These are phyloP conservation scores for Theretra japonica DNA, from an alignment of 2,888 invertebrate species.

Conservation along the genomic window DNA sequence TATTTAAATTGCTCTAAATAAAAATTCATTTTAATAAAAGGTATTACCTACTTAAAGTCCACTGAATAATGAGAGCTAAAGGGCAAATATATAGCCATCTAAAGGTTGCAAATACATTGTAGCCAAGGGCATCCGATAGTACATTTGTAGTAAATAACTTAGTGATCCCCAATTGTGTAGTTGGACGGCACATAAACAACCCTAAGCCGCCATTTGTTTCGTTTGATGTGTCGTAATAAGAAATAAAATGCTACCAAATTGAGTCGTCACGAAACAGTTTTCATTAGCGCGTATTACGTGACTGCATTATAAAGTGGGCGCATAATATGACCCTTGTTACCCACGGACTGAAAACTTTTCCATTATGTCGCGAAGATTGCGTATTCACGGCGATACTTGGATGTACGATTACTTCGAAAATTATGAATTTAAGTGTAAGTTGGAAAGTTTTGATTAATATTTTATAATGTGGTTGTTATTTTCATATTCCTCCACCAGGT, in stretches of 20 bases:
- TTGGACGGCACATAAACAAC: slow-evolving; percentile 21
- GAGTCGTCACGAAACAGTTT: slow-evolving; percentile 78
- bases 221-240: slow-evolving; percentile 52
- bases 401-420: slow-evolving; percentile 19
- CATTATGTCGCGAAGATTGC: slow-evolving; percentile 56
- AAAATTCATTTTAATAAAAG: too few relatives aligned
- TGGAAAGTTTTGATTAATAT: slow-evolving; percentile 4
- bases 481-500: not conserved
- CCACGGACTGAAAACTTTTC: slow-evolving; percentile 57
- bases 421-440: slow-evolving; percentile 17
- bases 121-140: not conserved
- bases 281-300: slow-evolving; percentile 78
- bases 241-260: slow-evolving; percentile 69
- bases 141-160: slow-evolving; percentile 10
- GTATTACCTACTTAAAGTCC: not conserved
- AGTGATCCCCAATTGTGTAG: slow-evolving; percentile 18
- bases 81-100: not conserved
- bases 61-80: not conserved
- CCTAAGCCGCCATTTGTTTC: slow-evolving; percentile 29
- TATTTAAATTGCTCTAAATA: too few relatives aligned
- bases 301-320: slow-evolving; percentile 71
- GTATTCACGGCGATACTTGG: slow-evolving; percentile 53
- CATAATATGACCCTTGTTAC: slow-evolving; percentile 51
- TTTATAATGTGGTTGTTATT: not conserved
- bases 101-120: slow-evolving; percentile 1